Conservation (phyloP, 2,113 vertebrate genomes). For the Pelecanoides urinatrix region DNA sequence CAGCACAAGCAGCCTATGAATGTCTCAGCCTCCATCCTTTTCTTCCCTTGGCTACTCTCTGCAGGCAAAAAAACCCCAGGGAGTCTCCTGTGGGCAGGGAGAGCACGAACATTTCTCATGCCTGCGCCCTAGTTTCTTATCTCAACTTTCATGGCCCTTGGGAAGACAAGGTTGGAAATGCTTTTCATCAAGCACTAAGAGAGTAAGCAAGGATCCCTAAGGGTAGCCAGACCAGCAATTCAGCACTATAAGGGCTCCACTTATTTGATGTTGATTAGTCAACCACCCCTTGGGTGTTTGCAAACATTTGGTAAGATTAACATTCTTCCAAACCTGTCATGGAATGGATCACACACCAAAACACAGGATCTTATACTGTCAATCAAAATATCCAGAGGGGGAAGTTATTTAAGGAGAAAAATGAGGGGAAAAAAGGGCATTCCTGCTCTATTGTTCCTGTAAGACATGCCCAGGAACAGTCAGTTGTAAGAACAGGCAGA, state of each 20-base stretch:
- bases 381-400: background rate
- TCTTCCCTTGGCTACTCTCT: background rate
- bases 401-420: background rate
- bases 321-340: background rate
- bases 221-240: background rate
- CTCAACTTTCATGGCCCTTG: background rate
- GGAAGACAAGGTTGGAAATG: background rate
- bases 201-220: background rate
- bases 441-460: background rate
- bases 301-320: background rate
- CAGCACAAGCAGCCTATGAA: background rate
- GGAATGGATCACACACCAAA: background rate
- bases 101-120: background rate
- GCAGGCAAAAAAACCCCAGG: background rate
- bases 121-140: background rate
- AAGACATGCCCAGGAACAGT: background rate
- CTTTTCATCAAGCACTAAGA: background rate
- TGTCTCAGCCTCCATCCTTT: background rate
- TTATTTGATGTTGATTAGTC: background rate
- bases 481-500: background rate
- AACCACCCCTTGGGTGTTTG: background rate
- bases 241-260: background rate
- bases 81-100: background rate
- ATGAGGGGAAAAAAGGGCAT: background rate
- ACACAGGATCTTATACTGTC: background rate